These are phyloP conservation scores for Alauda arvensis DNA, from an alignment of 2,797 vertebrate species.

Conservation along the genomic window DNA sequence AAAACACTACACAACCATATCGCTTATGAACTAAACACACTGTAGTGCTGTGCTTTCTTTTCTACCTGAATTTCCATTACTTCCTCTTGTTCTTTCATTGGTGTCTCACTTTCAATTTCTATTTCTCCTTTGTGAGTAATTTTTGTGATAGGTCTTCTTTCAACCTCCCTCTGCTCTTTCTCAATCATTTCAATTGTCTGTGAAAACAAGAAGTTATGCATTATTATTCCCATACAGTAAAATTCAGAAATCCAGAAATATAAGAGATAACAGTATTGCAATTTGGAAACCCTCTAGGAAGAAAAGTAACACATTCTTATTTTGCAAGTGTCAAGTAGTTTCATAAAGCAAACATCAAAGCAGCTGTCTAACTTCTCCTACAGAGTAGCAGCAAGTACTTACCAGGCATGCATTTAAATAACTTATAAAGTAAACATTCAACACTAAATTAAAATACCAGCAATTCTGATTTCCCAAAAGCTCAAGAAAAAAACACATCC, in stretches of 20 bases:
- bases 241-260: neutral
- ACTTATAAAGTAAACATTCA: neutral
- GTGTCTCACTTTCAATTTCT: conserved; percentile 95
- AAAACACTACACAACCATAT: neutral
- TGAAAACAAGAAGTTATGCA: neutral
- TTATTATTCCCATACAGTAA: neutral
- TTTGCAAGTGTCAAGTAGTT: neutral
- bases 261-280: neutral
- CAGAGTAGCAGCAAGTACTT: neutral
- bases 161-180: conserved; percentile 94
- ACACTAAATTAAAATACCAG: neutral
- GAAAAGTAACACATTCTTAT: neutral
- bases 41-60: neutral
- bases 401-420: neutral
- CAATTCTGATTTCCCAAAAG: neutral
- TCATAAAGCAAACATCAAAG: neutral
- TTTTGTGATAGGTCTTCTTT: conserved; percentile 96
- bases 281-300: neutral
- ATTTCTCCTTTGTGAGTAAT: conserved; percentile 99
- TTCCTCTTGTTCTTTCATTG: conserved; percentile 86
- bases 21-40: neutral
- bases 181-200: conserved; percentile 99
- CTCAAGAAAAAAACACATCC: neutral
- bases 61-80: conserved; percentile 82
- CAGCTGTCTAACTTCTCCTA: neutral